Percentiles rank a stretch among this genome's conserved stretches.
Conservation (phyloP, 2,113 vertebrate species). For the Agapornis roseicollis region DNA sequence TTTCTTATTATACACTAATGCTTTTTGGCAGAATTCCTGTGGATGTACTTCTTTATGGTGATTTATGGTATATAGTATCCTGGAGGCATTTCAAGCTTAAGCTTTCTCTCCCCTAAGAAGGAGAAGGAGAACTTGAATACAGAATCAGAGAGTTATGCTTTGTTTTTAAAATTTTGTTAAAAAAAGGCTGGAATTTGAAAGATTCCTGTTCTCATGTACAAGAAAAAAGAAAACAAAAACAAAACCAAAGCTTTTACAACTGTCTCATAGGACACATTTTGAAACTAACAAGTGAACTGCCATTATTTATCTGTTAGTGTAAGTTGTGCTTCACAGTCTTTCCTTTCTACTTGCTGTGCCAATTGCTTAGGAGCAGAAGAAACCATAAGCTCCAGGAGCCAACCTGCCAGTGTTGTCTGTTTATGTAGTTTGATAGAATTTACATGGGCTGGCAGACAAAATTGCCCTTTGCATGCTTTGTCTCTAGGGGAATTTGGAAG, state of each 20-base stretch:
- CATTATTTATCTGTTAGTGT: neutral
- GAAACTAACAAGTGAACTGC: neutral
- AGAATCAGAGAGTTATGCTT: neutral
- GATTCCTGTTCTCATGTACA: neutral
- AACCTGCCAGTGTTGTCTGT: slow-evolving; percentile 46
- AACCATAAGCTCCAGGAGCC: slow-evolving; percentile 18
- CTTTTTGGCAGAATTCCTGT: neutral
- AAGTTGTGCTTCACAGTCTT: neutral
- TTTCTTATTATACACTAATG: neutral
- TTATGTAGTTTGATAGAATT: slow-evolving; percentile 29
- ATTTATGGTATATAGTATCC: neutral
- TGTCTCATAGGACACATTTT: neutral
- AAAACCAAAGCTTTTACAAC: neutral
- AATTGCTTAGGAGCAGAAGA: slow-evolving; percentile 11
- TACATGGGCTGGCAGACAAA: slow-evolving; percentile 41
- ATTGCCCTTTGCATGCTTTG: slow-evolving; percentile 40
- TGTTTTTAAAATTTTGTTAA: neutral
- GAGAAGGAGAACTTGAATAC: neutral
- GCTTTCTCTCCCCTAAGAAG: neutral
- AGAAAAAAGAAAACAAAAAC: neutral
- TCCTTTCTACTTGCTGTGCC: neutral
- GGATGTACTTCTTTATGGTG: neutral
- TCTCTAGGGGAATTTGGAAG: slow-evolving; percentile 19
- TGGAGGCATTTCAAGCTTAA: neutral
- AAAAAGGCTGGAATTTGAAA: neutral